Evolutionary conservation across 1,140 invertebrate species (phyloP), one percentile per base, ranked within the genome.

Genomic region (Drosophila santomea): DNA sequence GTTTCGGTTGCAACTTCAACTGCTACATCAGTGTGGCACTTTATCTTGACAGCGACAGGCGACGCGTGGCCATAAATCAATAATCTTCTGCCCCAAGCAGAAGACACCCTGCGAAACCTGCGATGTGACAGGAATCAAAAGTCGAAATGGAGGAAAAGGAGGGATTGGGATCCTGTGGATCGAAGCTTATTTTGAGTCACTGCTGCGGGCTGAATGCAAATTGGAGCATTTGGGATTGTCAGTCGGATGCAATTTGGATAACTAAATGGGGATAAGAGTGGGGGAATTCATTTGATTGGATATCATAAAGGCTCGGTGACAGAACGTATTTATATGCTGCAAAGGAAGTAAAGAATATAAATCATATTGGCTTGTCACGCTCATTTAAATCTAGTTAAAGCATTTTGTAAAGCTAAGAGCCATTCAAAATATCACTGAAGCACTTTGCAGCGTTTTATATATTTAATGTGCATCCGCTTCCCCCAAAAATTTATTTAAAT

Each of bases 61-160:
- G 77, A 77, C 79, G 79, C 74, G 80, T 82, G 75, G 58, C 63
- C 79, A 82, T 82, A 82, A 82, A 82, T 82, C 80, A 82, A 82
- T 82, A 82, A 82, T 74, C 61, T 58, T 74, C 61, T 58, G 79
- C 79, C 72, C 55, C 36, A 36, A 55, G 57, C 69, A 41, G 28
- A 73, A n/a, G 69, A 73, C 56, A 73, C 39, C 23, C 57, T 45
- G 48, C 57, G 48, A 47, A 74, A 48, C 59, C 43, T 52, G 69
- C 44, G 59, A 74, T 74, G 71, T 74, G 72, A 55, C 72, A 56
- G 71, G 71, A 74, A 74, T 62, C 35, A 36, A 64, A 64, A 64
- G 58, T 15, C 35, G 63, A 36, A 41, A 25, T 12, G 38, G 38
- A 12, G 4, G 5, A 20, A 23, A 15, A 48, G 48, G 17, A 17